phyloP scores from a whole-genome alignment of 1,140 invertebrate species.

The Dufourea novaeangliae region DNA sequence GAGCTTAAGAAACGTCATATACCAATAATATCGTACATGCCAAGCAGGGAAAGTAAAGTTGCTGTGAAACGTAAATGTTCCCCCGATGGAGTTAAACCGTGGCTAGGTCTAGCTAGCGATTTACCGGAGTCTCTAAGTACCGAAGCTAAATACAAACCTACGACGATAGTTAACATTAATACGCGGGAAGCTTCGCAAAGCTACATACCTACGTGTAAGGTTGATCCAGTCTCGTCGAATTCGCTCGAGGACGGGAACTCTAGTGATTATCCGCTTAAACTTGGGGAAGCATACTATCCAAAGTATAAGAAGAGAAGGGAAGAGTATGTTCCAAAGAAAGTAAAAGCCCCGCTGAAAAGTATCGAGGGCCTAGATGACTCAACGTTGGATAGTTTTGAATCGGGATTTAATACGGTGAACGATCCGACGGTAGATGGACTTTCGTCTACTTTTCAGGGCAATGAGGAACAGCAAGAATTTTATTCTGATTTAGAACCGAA shows the following conservation, averaged over 20 bases:
- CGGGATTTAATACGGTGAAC: slow-evolving; percentile 78
- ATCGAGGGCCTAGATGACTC: slow-evolving; percentile 67
- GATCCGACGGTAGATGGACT: slow-evolving; percentile 66
- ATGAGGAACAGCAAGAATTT: slow-evolving; percentile 68
- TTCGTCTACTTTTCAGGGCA: background rate
- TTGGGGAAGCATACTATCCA: slow-evolving; percentile 74
- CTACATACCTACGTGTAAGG: slow-evolving; percentile 76
- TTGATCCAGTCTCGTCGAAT: slow-evolving; percentile 65
- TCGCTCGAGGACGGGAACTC: slow-evolving; percentile 70
- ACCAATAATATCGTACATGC: slow-evolving; percentile 78
- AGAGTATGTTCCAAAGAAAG: slow-evolving; percentile 78
- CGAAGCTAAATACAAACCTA: slow-evolving; percentile 76
- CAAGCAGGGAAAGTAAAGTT: slow-evolving; percentile 76
- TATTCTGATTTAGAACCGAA: slow-evolving; percentile 68
- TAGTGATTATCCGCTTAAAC: slow-evolving; percentile 70
- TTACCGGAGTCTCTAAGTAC: slow-evolving; percentile 55
- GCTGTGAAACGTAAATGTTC: slow-evolving; percentile 77
- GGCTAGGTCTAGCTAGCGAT: slow-evolving; percentile 70
- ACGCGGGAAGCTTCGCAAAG: slow-evolving; percentile 56
- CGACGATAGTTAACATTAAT: slow-evolving; percentile 65
- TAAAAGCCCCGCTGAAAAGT: slow-evolving; percentile 74
- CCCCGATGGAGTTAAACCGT: slow-evolving; percentile 68
- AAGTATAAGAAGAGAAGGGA: slow-evolving; percentile 76
- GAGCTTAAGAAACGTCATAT: slow-evolving; percentile 83
- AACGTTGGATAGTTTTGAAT: slow-evolving; percentile 74